These are phyloP conservation scores for Spilosoma lubricipeda DNA, from an alignment of 2,888 invertebrate species.

Conservation along the genomic window DNA sequence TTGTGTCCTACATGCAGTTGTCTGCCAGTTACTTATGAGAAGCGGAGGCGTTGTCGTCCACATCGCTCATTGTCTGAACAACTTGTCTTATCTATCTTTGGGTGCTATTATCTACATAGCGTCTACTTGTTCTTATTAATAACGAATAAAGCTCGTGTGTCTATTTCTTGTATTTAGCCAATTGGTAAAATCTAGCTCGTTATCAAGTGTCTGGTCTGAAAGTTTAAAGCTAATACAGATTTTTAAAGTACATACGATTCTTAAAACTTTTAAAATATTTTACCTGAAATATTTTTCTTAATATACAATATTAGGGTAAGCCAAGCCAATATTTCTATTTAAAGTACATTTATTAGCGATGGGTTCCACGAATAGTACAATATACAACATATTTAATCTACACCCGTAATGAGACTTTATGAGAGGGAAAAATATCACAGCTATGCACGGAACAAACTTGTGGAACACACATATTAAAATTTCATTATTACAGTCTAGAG, in stretches of 20 bases:
- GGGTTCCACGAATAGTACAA: slow-evolving; percentile 63
- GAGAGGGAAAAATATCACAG: slow-evolving; percentile 44
- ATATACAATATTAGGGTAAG: slow-evolving; percentile 56
- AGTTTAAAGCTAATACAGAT: background rate
- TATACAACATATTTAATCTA: slow-evolving; percentile 58
- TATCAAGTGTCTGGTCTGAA: slow-evolving; percentile 1
- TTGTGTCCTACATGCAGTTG: slow-evolving; percentile 40
- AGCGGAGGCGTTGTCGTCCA: slow-evolving; percentile 50
- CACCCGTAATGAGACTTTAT: slow-evolving; percentile 55
- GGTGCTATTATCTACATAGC: slow-evolving; percentile 15
- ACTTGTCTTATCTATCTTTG: slow-evolving; percentile 44
- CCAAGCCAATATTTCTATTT: slow-evolving; percentile 64
- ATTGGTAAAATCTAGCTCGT: slow-evolving; percentile 4
- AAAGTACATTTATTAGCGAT: slow-evolving; percentile 51
- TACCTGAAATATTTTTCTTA: background rate
- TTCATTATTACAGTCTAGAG: slow-evolving; percentile 27
- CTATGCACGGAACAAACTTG: slow-evolving; percentile 32
- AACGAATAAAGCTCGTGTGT: slow-evolving; percentile 34
- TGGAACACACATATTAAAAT: slow-evolving; percentile 28
- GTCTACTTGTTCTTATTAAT: slow-evolving; percentile 27
- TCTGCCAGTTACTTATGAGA: slow-evolving; percentile 52
- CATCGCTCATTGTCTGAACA: slow-evolving; percentile 57
- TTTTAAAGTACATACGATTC: background rate
- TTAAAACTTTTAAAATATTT: background rate
- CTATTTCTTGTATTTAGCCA: slow-evolving; percentile 25